phyloP scores from a whole-genome alignment of 2,797 vertebrate species.

The Sebastes glaucus region DNA sequence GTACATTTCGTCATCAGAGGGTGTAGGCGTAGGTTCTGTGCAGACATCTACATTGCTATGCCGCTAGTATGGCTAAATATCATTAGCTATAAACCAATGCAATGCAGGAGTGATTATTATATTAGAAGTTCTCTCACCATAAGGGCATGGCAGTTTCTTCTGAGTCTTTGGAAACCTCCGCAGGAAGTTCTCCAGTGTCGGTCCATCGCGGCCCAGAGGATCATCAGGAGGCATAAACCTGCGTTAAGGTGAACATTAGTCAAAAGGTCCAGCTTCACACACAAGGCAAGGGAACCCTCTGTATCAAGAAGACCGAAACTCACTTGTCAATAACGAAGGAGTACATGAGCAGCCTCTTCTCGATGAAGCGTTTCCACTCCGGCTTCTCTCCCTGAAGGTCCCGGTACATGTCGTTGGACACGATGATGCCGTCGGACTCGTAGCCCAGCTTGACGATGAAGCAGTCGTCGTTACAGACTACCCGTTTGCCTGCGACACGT shows the following conservation, averaged over 20 bases:
- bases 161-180: slow-evolving; percentile 78
- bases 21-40: too few relatives aligned
- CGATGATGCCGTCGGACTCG: slow-evolving; percentile 77
- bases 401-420: slow-evolving; percentile 84
- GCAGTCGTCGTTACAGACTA: slow-evolving; percentile 83
- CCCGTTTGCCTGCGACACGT: slow-evolving; percentile 75
- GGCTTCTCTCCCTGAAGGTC: slow-evolving; percentile 82
- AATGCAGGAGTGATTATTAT: background rate
- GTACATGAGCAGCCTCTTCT: slow-evolving; percentile 83
- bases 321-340: slow-evolving; percentile 84
- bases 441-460: slow-evolving; percentile 82
- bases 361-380: slow-evolving; percentile 83
- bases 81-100: background rate
- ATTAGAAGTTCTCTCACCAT: slow-evolving; percentile 84
- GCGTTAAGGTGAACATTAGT: background rate
- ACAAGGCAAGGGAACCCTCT: background rate
- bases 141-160: slow-evolving; percentile 92
- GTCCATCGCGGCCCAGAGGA: slow-evolving; percentile 81
- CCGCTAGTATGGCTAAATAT: background rate
- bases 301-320: slow-evolving; percentile 5
- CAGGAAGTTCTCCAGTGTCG: slow-evolving; percentile 81
- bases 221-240: slow-evolving; percentile 86
- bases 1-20: fast-evolving
- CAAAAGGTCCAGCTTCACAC: background rate
- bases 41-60: background rate